Percentiles rank a stretch among this genome's conserved stretches.
Conservation (phyloP, 2,113 vertebrate species). For the Ptilorrhoa leucosticta region DNA sequence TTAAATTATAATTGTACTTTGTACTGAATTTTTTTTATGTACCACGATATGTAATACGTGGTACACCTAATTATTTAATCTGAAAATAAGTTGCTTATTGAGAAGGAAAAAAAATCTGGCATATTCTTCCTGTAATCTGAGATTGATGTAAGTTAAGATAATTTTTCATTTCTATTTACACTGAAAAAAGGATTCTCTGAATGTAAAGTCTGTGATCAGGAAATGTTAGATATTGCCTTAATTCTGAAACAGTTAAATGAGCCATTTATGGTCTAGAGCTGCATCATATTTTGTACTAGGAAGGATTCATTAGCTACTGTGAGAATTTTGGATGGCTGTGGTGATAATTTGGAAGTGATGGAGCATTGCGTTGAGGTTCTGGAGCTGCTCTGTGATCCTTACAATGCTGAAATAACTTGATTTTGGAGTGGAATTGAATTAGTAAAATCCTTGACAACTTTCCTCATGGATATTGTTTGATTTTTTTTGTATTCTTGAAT, state of each 20-base stretch:
- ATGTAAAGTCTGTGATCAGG: background rate
- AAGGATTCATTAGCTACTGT: background rate
- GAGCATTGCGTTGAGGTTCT: background rate
- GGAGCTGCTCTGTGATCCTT: background rate
- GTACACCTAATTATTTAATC: background rate
- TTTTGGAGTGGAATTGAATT: background rate
- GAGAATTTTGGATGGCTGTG: background rate
- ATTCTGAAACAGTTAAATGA: background rate
- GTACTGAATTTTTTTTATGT: background rate
- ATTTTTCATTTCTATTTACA: background rate
- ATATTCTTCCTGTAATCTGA: background rate
- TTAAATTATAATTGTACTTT: background rate
- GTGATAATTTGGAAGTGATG: background rate
- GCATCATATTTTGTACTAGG: background rate
- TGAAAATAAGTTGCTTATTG: background rate
- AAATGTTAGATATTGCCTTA: background rate
- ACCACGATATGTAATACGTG: background rate
- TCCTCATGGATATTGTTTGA: background rate
- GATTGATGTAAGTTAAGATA: background rate
- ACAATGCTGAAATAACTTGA: background rate
- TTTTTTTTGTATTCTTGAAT: background rate
- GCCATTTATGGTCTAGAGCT: background rate
- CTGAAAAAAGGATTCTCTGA: background rate
- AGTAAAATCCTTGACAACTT: background rate
- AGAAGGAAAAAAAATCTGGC: background rate